Evolutionary conservation across 2,797 vertebrate genomes (phyloP), one percentile per base, ranked within the genome.

Genomic region (Chiroxiphia lanceolata): DNA sequence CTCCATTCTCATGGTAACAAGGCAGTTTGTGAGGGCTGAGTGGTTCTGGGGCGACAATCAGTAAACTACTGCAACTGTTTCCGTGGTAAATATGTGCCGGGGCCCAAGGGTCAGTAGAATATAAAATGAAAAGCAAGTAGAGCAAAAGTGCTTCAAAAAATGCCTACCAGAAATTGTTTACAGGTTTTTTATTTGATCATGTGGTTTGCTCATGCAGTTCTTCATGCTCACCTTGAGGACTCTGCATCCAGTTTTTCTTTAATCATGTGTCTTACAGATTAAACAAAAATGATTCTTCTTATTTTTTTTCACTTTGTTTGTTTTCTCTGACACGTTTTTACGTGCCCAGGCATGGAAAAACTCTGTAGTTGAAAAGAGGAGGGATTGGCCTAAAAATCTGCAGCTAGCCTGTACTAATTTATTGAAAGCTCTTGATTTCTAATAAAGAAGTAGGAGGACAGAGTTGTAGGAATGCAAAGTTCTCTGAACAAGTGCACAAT

Each of bases 11-110:
- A 3, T 33, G 10, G 15, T 34, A 34, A 45, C 29, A 34, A n/a
- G 29, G 54, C 29, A 53, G 33, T 16, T 75, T 45, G 14, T 31
- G 47, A 67, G 22, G 22, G 6, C 23, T 90, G 51, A 51, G 48
- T 20, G 36, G 3, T 38, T 57, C 53, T 67, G 40, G 27, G 34
- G 15, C 2, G 0, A 15, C 36, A 44, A 1, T 1, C 16, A 0
- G 0, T 29, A 7, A 89, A 64, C 22, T 65, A n/a, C 33, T 76
- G 38, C 29, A 45, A 2, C 13, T 38, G 3, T 57, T 87, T 79
- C 26, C 34, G 54, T 76, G 17, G 50, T 45, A 8, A 61, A 4
- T 57, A 72, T 11, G 44, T 57, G 47, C 34, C 74, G 23, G 9
- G 12, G 31, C 44, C 36, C 19, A 53, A 40, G 15, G n/a, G 33